Conservation (phyloP, 2,888 invertebrate genomes). For the Ophioninae sp. region DNA sequence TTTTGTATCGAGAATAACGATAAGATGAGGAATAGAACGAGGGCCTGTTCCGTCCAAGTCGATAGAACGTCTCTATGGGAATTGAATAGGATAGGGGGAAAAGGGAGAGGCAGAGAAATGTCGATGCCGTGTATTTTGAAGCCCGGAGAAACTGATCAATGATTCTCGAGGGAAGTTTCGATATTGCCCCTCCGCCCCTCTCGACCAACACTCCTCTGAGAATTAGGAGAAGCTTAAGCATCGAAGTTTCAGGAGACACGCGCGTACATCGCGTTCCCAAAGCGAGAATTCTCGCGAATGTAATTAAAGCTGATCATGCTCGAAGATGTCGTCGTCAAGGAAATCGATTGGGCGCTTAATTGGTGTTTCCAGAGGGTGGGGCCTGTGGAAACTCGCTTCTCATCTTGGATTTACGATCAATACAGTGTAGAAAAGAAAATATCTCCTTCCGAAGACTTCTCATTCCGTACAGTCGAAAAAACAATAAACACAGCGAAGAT, state of each 20-base stretch:
- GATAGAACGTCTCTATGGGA: conserved; percentile 16
- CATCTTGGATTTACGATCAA: not conserved
- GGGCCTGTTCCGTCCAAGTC: not conserved
- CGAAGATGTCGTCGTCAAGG: conserved; percentile 71
- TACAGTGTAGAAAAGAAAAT: not conserved
- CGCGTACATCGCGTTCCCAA: conserved; percentile 26
- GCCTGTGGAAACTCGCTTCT: not conserved
- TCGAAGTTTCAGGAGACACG: conserved; percentile 45
- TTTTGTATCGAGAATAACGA: conserved; percentile 27
- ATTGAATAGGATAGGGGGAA: conserved; percentile 14
- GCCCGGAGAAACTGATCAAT: conserved; percentile 54
- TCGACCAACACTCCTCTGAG: not conserved
- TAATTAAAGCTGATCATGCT: conserved; percentile 73
- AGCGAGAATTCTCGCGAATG: conserved; percentile 61
- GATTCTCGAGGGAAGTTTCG: conserved; percentile 57
- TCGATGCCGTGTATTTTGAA: conserved; percentile 44
- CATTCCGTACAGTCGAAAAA: not conserved
- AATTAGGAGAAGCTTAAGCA: conserved; percentile 19
- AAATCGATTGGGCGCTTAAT: conserved; percentile 72
- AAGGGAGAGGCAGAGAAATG: conserved; percentile 6
- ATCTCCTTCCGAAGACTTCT: not conserved
- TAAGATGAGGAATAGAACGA: conserved; percentile 9
- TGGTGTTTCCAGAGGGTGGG: conserved; percentile 56
- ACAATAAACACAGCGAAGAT: not conserved
- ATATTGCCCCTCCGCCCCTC: conserved; percentile 1